These are phyloP conservation scores for Aegotheles bennettii DNA, from an alignment of 2,113 vertebrate genomes.

Conservation along the genomic window DNA sequence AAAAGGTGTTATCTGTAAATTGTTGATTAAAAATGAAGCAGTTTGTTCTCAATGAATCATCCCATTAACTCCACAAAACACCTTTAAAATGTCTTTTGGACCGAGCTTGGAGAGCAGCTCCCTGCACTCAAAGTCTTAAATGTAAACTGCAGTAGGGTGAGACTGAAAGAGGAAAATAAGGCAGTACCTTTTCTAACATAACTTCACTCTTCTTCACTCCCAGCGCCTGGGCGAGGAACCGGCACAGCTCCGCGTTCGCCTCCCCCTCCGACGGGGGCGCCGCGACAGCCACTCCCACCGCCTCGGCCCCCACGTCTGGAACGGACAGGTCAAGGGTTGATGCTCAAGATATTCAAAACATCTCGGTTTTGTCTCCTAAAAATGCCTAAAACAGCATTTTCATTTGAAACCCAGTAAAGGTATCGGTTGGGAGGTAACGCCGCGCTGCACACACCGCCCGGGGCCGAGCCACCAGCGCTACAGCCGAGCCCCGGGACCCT, in stretches of 20 bases:
- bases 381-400: not conserved
- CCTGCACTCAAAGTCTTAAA: not conserved
- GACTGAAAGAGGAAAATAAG: not conserved
- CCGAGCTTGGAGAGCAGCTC: not conserved
- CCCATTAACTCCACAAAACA: not conserved
- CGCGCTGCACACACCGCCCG: too few species aligned
- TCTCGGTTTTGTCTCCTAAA: not conserved
- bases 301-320: constrained; percentile 80
- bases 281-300: constrained; percentile 85
- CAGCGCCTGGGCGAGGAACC: constrained; percentile 86
- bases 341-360: not conserved
- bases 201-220: constrained; percentile 85
- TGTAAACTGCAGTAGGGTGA: not conserved
- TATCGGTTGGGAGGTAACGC: not conserved
- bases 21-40: not conserved
- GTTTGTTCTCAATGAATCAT: not conserved
- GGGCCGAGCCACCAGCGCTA: too few species aligned
- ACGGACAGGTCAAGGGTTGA: not conserved
- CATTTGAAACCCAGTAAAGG: not conserved
- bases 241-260: constrained; percentile 87
- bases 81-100: not conserved
- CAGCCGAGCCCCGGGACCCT: too few species aligned
- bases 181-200: constrained; percentile 83
- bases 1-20: not conserved
- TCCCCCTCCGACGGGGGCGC: constrained; percentile 90